These are phyloP conservation scores for Agapornis canus DNA, from an alignment of 2,797 vertebrate genomes.

Conservation along the genomic window DNA sequence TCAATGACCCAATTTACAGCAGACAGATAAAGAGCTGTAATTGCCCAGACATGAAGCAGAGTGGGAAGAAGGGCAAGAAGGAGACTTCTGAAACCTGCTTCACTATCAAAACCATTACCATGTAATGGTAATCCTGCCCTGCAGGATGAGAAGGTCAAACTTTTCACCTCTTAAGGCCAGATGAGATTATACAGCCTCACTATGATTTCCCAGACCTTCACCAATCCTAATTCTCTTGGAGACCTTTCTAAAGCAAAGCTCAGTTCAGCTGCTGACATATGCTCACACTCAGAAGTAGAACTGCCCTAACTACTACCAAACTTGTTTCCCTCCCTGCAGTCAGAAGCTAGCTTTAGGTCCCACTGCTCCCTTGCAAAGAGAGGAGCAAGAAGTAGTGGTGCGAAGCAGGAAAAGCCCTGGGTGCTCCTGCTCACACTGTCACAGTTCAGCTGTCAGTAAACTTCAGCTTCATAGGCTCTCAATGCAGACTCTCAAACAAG, in stretches of 20 bases:
- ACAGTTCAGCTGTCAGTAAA: not conserved
- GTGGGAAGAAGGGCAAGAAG: not conserved
- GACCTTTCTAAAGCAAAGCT: not conserved
- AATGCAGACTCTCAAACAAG: not conserved
- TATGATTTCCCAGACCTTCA: not conserved
- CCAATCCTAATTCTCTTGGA: not conserved
- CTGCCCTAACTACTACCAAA: not conserved
- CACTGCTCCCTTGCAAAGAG: not conserved
- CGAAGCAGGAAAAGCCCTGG: not conserved
- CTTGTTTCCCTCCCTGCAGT: not conserved
- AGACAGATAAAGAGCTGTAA: constrained; percentile 26
- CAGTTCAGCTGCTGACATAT: not conserved
- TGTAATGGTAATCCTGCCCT: not conserved
- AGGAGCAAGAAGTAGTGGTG: not conserved
- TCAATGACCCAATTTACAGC: not conserved
- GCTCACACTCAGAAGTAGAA: not conserved
- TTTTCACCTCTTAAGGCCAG: not conserved
- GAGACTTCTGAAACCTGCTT: not conserved
- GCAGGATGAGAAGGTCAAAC: not conserved
- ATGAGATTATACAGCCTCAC: not conserved
- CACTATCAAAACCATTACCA: not conserved
- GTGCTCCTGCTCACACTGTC: not conserved
- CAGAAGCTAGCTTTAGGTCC: not conserved
- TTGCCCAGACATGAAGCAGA: not conserved
- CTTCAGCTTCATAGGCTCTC: not conserved